These are phyloP conservation scores for Mythimna ferrago DNA, from an alignment of 2,888 invertebrate genomes.

Conservation along the genomic window DNA sequence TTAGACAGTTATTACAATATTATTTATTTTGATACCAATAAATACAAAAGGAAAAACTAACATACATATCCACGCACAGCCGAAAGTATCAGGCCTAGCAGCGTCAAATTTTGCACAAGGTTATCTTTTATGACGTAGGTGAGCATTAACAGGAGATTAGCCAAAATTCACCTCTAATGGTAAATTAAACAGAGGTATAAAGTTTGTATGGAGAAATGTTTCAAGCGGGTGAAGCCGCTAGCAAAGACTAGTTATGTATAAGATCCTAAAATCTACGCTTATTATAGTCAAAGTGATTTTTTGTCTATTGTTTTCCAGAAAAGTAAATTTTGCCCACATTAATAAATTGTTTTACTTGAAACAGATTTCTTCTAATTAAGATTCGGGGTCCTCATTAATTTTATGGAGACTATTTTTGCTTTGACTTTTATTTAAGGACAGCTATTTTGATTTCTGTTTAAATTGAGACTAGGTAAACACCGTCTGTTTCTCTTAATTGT, in stretches of 20 bases:
- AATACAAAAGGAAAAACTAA: no score
- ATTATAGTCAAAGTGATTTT: background rate
- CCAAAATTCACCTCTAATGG: no score
- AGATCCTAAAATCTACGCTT: background rate
- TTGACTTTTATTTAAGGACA: background rate
- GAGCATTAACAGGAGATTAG: no score
- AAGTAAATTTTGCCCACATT: background rate
- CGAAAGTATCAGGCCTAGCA: no score
- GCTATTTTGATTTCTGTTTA: background rate
- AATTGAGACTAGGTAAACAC: background rate
- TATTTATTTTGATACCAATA: no score
- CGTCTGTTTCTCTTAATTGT: constrained; percentile 5
- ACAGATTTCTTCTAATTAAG: constrained; percentile 22
- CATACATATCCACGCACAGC: no score
- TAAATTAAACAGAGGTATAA: no score
- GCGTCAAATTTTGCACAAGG: no score
- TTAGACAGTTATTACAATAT: no score
- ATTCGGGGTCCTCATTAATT: constrained; percentile 12
- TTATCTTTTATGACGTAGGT: no score
- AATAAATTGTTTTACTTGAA: constrained; percentile 8
- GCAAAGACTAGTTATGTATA: background rate
- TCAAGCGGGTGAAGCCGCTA: no score
- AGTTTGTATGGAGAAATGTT: no score
- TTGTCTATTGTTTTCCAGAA: constrained; percentile 1
- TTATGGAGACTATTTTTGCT: background rate